Evolutionary conservation across 1,140 invertebrate species (phyloP), one percentile per base, ranked within the genome.

Genomic region (Lordiphosa stackelbergi): DNA sequence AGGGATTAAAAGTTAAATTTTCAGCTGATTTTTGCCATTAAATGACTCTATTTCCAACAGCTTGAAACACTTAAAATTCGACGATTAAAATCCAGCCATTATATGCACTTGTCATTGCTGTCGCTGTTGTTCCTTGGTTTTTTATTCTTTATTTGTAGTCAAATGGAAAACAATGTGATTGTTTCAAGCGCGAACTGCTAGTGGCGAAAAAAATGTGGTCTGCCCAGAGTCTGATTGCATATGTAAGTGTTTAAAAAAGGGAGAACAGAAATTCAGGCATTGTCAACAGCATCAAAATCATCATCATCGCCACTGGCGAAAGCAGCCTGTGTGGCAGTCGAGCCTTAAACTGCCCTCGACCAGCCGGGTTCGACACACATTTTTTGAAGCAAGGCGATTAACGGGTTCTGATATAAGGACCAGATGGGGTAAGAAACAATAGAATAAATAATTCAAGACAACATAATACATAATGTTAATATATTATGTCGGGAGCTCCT

Each of bases 111-210:
- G 38, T 53, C 13, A 34, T n/a, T 42, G 22, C 37, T 48, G 37
- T 38, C 16, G 9, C 40, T 36, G 11, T 46, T 52, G 16, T 52
- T 47, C 24, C 43, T 16, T 22, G 12, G 22, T 36, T 19, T 34
- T 55, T 34, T 11, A 35, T 48, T 36, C 37, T 22, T 16, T 41
- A 13, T 55, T 66, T 49, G 43, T 55, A 37, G 35, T 41, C 19
- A 6, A 43, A 52, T 40, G 12, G 54, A 54, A 73, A 69, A 56
- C 65, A 69, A 61, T 78, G 60, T 73, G 51, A 68, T 81, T 81
- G 71, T 65, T 81, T 81, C 47, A 83, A 73, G 74, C 66, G 61
- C 53, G 41, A 69, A 79, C 56, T 51, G 52, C 49, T 48, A 46
- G 52, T 28, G 66, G 58, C 47, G 37, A 24, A 24, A 24, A 24